A percentile compares a stretch with the other conserved stretches of the same genome.
Evolutionary conservation across 2,113 vertebrate species (phyloP).

Genomic region (Dendrocopos noguchii): DNA sequence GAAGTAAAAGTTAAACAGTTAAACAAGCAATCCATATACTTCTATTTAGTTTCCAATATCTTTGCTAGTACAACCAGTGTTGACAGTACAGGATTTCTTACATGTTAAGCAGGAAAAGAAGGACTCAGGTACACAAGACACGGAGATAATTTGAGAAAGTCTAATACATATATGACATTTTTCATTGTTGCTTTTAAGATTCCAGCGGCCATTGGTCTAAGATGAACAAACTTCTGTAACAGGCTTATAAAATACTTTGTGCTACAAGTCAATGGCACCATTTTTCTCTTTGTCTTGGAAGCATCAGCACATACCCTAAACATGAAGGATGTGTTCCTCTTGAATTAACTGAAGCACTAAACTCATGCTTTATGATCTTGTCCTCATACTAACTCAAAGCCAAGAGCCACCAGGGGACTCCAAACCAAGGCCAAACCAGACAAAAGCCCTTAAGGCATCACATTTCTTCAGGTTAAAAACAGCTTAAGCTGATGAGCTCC

Average conservation of each 20-base stretch:
- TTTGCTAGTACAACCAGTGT: neutral
- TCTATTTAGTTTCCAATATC: neutral
- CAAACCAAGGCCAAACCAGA: neutral
- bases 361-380: neutral
- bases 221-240: neutral
- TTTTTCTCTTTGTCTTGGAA: constrained; percentile 1
- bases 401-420: neutral
- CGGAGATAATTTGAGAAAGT: neutral
- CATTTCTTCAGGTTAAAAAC: neutral
- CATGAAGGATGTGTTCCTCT: neutral
- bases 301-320: neutral
- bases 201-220: neutral
- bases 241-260: neutral
- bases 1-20: neutral
- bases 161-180: neutral
- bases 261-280: constrained; percentile 52
- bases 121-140: neutral
- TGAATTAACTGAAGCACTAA: neutral
- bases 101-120: neutral
- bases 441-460: neutral
- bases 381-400: neutral
- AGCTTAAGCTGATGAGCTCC: neutral
- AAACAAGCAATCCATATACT: neutral
- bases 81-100: neutral
- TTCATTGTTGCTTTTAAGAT: neutral